Evolutionary conservation across 2,113 vertebrate species (phyloP), one percentile per base, ranked within the genome.

Genomic region (Spea multiplicata): DNA sequence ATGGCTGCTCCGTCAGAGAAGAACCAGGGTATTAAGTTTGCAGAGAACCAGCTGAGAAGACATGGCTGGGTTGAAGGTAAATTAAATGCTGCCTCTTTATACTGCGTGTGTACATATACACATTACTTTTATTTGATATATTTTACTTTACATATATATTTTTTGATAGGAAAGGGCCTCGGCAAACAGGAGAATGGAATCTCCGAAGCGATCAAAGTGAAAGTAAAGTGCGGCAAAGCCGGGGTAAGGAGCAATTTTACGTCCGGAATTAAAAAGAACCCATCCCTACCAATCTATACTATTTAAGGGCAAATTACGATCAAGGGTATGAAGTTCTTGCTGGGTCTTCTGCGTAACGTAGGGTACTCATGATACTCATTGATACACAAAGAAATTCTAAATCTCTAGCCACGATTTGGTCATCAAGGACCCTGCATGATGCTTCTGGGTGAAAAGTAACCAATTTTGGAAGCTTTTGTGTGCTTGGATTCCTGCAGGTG

Each of bases 21-120:
- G 81, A 88, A 87, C 71, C 82, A 74, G 45, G 95, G 91, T 17
- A 84, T 94, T 84, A 90, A 85, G 53, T 96, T 98, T 83, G 96
- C 95, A 0, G 95, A 96, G 84, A 78, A 88, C 61, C 93, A 95
- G 66, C 87, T 97, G 72, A 87, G 88, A n/a, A 91, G 92, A n/a
- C 93, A 96, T 14, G 96, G 95, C 66, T 98, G 96, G 95, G 88
- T 89, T 66, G 87, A 87, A 74, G 96, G 95, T 96, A 74, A 84
- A 8, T 70, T 17, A 47, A 9, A 3, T 8, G 59, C 48, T 66
- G 71, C 55, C 64, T 12, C 13, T 6, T 5, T 10, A 55, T 30
- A 30, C 30, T 30, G 2, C 2, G 30, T 30, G 30, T 30, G 30
- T 30, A 30, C 30, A 30, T 2, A 30, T 30, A 30, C 30, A 8